Evolutionary conservation across 2,113 vertebrate species (phyloP).

Genomic region (Pygoscelis antarcticus): DNA sequence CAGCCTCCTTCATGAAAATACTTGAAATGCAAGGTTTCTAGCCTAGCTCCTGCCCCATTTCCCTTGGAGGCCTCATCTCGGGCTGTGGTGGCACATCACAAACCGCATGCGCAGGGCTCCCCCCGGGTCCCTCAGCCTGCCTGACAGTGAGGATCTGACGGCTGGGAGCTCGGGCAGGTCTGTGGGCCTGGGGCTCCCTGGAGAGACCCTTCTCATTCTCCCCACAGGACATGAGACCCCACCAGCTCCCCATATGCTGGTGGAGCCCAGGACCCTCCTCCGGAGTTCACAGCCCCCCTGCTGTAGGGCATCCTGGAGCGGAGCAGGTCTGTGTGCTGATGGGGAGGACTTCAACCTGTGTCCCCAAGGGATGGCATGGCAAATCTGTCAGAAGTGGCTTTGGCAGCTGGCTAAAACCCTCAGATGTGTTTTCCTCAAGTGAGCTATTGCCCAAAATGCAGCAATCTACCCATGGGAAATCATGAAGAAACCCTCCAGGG

Average conservation of each 20-base stretch:
- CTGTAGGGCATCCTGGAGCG: neutral
- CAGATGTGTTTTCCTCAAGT: neutral
- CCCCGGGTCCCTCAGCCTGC: neutral
- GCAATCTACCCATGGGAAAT: accelerated
- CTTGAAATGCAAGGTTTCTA: neutral
- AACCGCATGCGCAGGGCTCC: accelerated
- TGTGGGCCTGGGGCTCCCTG: neutral
- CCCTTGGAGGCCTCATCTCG: neutral
- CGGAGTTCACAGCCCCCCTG: neutral
- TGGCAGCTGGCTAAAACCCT: neutral
- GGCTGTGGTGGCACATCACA: neutral
- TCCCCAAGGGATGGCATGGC: neutral
- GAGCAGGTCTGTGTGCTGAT: neutral
- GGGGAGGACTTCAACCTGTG: neutral
- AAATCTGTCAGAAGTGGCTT: neutral
- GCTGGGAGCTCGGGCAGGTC: neutral
- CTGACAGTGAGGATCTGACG: neutral
- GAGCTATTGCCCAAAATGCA: neutral
- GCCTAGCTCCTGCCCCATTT: neutral
- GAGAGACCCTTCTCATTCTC: neutral
- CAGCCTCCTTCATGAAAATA: neutral
- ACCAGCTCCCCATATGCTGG: neutral
- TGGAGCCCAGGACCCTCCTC: neutral
- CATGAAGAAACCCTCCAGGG: neutral
- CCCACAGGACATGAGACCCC: accelerated